These are phyloP conservation scores for Campoletis sonorensis DNA, from an alignment of 1,140 invertebrate genomes.

Conservation along the genomic window DNA sequence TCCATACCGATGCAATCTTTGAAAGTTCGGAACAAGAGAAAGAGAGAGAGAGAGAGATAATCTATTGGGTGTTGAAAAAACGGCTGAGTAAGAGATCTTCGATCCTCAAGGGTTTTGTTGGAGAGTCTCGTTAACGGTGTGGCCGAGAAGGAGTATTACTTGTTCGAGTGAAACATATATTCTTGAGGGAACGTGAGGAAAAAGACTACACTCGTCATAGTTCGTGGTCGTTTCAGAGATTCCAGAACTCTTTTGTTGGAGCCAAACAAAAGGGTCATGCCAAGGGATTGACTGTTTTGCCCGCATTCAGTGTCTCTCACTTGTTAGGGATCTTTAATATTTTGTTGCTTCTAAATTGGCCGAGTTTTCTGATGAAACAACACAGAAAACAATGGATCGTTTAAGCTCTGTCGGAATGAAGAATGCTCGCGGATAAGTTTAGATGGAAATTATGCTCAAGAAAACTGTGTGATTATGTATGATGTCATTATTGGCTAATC, in stretches of 20 bases:
- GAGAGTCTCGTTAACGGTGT: not conserved
- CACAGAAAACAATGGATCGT: not conserved
- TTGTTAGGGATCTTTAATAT: conserved; percentile 16
- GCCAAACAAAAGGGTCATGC: conserved; percentile 25
- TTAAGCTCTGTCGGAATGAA: not conserved
- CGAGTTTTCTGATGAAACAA: not conserved
- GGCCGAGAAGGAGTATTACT: not conserved
- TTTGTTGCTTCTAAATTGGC: conserved; percentile 10
- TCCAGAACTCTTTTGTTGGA: not conserved
- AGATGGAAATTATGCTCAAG: not conserved
- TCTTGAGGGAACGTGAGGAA: not conserved
- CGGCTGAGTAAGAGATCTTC: not conserved
- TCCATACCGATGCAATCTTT: conserved; percentile 5
- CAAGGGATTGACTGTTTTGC: not conserved
- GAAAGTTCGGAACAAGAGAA: not conserved
- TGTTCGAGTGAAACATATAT: not conserved
- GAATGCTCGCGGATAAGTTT: not conserved
- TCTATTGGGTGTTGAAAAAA: not conserved
- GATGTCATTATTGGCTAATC: not conserved
- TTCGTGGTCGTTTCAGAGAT: not conserved
- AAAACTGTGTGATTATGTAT: not conserved
- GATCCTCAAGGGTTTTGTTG: not conserved
- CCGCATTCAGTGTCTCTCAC: not conserved
- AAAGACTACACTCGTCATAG: not conserved
- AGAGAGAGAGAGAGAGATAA: not conserved